phyloP scores from a whole-genome alignment of 2,888 invertebrate species.

The Acrobasis suavella region DNA sequence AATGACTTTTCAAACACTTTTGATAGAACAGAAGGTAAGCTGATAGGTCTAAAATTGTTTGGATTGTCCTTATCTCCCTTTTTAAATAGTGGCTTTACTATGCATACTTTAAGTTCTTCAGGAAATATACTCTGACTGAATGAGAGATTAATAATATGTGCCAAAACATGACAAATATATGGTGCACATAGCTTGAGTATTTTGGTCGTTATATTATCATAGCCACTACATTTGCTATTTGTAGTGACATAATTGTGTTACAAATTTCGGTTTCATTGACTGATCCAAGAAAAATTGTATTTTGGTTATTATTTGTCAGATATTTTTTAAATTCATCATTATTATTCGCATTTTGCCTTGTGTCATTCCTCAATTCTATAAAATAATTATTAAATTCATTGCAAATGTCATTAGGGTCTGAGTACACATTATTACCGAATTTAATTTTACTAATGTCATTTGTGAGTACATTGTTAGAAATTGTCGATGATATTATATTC shows the following conservation, averaged over 20 bases:
- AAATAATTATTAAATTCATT: conserved; percentile 17
- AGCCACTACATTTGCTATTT: conserved; percentile 22
- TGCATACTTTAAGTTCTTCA: conserved; percentile 15
- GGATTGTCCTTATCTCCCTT: conserved; percentile 18
- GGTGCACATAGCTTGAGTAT: conserved; percentile 23
- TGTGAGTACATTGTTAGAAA: no score
- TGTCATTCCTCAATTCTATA: conserved; percentile 9
- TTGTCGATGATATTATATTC: no score
- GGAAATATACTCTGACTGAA: conserved; percentile 24
- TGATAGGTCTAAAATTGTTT: conserved; percentile 11
- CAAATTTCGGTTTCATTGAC: background rate
- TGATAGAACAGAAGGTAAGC: background rate
- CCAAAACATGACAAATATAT: conserved; percentile 4
- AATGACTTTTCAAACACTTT: conserved; percentile 22
- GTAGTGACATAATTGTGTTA: conserved; percentile 20
- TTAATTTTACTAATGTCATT: conserved; percentile 6
- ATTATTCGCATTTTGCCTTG: background rate
- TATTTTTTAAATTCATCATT: background rate
- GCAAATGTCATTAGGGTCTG: conserved; percentile 4
- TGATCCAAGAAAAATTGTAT: conserved; percentile 7
- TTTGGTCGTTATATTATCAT: conserved; percentile 23
- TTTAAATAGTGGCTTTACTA: no score
- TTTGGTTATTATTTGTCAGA: no score
- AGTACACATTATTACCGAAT: background rate
- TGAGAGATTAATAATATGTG: conserved; percentile 23